Evolutionary conservation across 2,888 invertebrate genomes (phyloP).

Genomic region (Dicranocentrus wangi): DNA sequence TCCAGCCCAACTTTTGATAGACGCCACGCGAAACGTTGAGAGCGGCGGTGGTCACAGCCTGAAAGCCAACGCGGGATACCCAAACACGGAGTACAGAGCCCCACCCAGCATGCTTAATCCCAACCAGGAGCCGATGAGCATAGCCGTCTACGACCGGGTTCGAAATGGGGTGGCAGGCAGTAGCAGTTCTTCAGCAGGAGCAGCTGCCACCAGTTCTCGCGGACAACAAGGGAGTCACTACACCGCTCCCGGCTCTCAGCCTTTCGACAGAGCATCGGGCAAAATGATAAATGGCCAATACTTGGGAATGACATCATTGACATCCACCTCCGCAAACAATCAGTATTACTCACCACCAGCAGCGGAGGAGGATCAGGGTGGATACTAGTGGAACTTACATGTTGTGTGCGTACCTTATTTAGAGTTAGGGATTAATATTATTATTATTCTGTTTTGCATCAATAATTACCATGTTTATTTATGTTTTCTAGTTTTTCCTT

Average conservation of each 20-base stretch:
- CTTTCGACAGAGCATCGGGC: constrained; percentile 51
- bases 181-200: too few species aligned
- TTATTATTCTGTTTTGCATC: not conserved
- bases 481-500: not conserved
- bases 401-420: not conserved
- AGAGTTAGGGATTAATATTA: not conserved
- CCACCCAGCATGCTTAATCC: constrained; percentile 30
- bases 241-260: constrained; percentile 53
- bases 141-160: constrained; percentile 40
- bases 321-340: constrained; percentile 2
- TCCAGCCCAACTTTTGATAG: not conserved
- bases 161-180: not conserved
- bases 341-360: constrained; percentile 26
- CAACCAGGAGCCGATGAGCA: constrained; percentile 48
- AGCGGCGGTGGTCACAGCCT: not conserved
- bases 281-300: constrained; percentile 48
- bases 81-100: constrained; percentile 41
- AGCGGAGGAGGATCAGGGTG: not conserved
- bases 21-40: not conserved
- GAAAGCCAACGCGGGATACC: constrained; percentile 32
- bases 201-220: not conserved
- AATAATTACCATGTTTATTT: not conserved
- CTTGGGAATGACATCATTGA: constrained; percentile 44
- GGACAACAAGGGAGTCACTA: constrained; percentile 47
- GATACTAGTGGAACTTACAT: constrained; percentile 6